Percentiles rank a stretch among this genome's conserved stretches.
These are phyloP conservation scores for Amiota communis DNA, from an alignment of 2,888 invertebrate genomes.

Conservation along the genomic window DNA sequence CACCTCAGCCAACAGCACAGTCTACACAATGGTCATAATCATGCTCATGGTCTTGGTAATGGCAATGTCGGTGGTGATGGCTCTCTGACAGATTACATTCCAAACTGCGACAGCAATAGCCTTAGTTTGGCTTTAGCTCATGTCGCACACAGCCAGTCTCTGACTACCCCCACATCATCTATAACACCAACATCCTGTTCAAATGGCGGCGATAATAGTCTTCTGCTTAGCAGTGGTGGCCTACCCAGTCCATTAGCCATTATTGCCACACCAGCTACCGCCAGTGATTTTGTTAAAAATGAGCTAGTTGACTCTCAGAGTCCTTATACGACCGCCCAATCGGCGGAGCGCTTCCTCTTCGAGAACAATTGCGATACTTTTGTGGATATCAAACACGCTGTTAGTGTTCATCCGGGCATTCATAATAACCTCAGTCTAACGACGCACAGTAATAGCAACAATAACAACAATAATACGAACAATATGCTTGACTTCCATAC, in stretches of 20 bases:
- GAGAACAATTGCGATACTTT: slow-evolving; percentile 69
- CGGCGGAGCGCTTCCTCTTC: slow-evolving; percentile 72
- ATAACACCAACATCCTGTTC: slow-evolving; percentile 36
- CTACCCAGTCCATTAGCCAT: slow-evolving; percentile 47
- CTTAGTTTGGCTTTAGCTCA: slow-evolving; percentile 44
- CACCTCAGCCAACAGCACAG: slow-evolving; percentile 31
- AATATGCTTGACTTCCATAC: slow-evolving; percentile 56
- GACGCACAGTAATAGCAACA: slow-evolving; percentile 51
- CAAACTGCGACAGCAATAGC: slow-evolving; percentile 58
- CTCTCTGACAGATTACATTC: slow-evolving; percentile 66
- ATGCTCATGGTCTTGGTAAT: slow-evolving; percentile 25
- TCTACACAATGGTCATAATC: slow-evolving; percentile 35
- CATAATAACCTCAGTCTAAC: slow-evolving; percentile 54
- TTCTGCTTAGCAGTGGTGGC: slow-evolving; percentile 44
- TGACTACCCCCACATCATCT: slow-evolving; percentile 42
- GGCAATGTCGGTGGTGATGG: background rate
- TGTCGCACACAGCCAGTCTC: slow-evolving; percentile 13
- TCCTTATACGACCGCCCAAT: slow-evolving; percentile 72
- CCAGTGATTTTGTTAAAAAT: slow-evolving; percentile 72
- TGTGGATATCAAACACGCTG: slow-evolving; percentile 71
- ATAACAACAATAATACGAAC: slow-evolving; percentile 46
- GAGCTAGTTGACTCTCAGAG: slow-evolving; percentile 72
- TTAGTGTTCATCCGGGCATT: slow-evolving; percentile 62
- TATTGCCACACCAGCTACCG: slow-evolving; percentile 60
- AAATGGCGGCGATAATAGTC: slow-evolving; percentile 22